Conservation (phyloP, 2,113 vertebrate genomes). For the Microcebus griseorufus region DNA sequence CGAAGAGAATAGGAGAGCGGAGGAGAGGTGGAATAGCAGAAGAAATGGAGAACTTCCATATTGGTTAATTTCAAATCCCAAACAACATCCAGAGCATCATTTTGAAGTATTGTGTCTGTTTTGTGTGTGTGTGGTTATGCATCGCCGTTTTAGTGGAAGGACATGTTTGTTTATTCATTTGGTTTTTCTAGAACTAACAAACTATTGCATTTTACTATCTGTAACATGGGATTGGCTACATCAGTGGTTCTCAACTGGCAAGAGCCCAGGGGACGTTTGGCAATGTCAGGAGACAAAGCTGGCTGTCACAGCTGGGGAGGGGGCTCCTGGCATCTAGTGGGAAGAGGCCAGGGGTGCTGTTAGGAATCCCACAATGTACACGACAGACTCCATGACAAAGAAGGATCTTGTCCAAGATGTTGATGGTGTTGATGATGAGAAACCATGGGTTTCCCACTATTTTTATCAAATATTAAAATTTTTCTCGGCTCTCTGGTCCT, state of each 20-base stretch:
- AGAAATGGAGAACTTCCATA: neutral
- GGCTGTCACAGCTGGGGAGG: no score
- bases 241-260: neutral
- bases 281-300: neutral
- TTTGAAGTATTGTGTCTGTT: neutral
- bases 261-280: neutral
- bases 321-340: neutral
- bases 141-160: neutral
- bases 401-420: neutral
- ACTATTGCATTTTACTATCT: neutral
- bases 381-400: no score
- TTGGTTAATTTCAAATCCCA: neutral
- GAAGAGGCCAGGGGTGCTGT: neutral
- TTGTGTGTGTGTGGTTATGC: no score
- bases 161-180: neutral
- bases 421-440: no score
- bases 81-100: neutral
- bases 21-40: neutral
- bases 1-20: neutral
- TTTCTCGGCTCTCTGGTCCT: no score
- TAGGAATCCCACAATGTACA: fast-evolving
- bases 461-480: neutral
- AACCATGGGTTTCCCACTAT: neutral
- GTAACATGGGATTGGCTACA: neutral
- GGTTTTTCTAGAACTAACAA: neutral